Conservation (phyloP, 35 echinoderm and acorn worm species). For the Eucidaris tribuloides region DNA sequence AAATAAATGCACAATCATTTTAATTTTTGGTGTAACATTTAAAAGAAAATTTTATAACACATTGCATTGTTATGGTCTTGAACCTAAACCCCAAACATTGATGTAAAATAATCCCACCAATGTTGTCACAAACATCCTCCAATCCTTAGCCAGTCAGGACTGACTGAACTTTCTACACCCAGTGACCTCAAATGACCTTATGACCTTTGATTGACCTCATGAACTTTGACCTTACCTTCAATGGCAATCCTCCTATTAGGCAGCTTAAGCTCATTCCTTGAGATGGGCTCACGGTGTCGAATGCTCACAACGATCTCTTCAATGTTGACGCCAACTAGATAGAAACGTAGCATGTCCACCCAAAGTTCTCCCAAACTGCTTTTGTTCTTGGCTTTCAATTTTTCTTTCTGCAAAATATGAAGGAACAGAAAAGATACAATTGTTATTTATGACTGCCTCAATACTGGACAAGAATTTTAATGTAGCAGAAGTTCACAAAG, state of each 20-base stretch:
- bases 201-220: background rate
- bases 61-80: too few relatives aligned
- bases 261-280: conserved; percentile 54
- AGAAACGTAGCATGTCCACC: conserved; percentile 69
- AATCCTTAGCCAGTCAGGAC: background rate
- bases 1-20: too few relatives aligned
- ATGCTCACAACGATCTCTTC: conserved; percentile 82
- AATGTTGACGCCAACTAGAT: conserved; percentile 54
- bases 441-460: too few relatives aligned
- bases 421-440: too few relatives aligned
- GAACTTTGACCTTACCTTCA: conserved; percentile 57
- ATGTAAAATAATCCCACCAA: too few relatives aligned
- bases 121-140: too few relatives aligned
- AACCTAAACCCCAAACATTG: too few relatives aligned
- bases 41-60: too few relatives aligned
- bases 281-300: conserved; percentile 29
- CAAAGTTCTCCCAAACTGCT: conserved; percentile 74
- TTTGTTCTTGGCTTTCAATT: conserved; percentile 40
- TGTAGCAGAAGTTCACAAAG: conserved; percentile 75
- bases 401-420: conserved; percentile 50
- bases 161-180: background rate
- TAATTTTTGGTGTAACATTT: too few relatives aligned
- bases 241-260: conserved; percentile 74
- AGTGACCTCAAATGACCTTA: background rate
- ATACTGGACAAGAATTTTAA: too few relatives aligned